Percentiles rank a stretch among this genome's conserved stretches.
Evolutionary conservation across 2,888 invertebrate species (phyloP).

Genomic region (Ophion obscuratus): DNA sequence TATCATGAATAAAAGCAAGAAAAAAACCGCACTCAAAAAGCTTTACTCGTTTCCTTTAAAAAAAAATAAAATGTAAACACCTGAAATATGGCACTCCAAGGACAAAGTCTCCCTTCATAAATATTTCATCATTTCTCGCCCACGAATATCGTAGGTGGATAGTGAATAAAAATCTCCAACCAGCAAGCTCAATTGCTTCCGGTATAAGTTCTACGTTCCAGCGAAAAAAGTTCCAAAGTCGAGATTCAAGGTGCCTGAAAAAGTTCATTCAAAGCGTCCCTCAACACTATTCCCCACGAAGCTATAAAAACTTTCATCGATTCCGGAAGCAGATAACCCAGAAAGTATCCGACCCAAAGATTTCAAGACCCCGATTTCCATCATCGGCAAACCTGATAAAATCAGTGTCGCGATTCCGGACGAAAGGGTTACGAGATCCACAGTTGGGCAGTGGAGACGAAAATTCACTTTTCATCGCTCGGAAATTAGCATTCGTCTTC

Average conservation of each 20-base stretch:
- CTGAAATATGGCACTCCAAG: too few relatives aligned
- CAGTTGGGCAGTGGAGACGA: neutral
- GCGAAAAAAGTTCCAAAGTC: too few relatives aligned
- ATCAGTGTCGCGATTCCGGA: neutral
- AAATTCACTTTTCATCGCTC: neutral
- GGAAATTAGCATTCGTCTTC: constrained; percentile 17
- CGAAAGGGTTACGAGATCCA: neutral
- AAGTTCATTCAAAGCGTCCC: neutral
- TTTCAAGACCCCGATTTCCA: neutral
- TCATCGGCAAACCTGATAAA: neutral
- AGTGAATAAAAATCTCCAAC: too few relatives aligned
- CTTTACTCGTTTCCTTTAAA: too few relatives aligned
- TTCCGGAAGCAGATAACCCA: neutral
- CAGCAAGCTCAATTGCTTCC: too few relatives aligned
- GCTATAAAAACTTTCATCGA: neutral
- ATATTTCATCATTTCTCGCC: too few relatives aligned
- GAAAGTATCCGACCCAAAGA: neutral
- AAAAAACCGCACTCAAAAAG: too few relatives aligned
- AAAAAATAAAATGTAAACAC: too few relatives aligned
- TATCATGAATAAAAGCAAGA: too few relatives aligned
- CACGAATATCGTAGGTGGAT: too few relatives aligned
- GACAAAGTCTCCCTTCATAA: too few relatives aligned
- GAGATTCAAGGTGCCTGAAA: neutral
- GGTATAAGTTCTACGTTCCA: too few relatives aligned
- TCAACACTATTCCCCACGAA: neutral